These are phyloP conservation scores for Cephus rjabovi DNA, from an alignment of 2,888 invertebrate genomes.

Conservation along the genomic window DNA sequence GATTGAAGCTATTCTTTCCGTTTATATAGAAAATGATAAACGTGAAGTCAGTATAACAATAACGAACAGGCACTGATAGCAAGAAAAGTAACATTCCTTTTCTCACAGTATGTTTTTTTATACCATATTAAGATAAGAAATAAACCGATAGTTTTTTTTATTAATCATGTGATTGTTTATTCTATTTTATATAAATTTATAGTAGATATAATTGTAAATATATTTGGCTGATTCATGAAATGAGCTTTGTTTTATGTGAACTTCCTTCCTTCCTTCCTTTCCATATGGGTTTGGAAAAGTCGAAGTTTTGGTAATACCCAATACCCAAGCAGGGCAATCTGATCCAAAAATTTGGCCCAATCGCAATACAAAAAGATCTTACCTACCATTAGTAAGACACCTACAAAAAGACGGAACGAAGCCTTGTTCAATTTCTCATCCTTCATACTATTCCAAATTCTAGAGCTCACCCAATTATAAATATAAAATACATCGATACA, in stretches of 20 bases:
- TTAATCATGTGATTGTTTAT: constrained; percentile 21
- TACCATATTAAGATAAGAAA: constrained; percentile 17
- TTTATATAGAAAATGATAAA: constrained; percentile 49
- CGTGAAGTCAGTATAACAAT: constrained; percentile 38
- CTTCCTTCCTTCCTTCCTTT: no score
- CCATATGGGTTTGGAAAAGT: constrained; percentile 67
- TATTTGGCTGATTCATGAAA: no score
- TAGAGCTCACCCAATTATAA: no score
- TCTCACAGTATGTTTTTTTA: constrained; percentile 10
- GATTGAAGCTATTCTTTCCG: constrained; percentile 42
- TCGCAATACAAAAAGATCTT: no score
- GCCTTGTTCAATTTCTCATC: no score
- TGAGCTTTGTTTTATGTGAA: no score
- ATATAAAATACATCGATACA: no score
- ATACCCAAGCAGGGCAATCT: no score
- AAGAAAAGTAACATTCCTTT: neutral
- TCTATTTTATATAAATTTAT: constrained; percentile 25
- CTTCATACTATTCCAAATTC: no score
- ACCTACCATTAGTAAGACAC: no score
- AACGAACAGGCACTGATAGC: neutral
- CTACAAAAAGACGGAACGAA: no score
- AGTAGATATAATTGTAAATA: constrained; percentile 24
- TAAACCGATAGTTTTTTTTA: constrained; percentile 20
- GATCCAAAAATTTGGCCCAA: no score
- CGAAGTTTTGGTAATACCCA: constrained; percentile 55